Evolutionary conservation across 2,797 vertebrate species (phyloP).

Genomic region (Rhadinocentrus ornatus): DNA sequence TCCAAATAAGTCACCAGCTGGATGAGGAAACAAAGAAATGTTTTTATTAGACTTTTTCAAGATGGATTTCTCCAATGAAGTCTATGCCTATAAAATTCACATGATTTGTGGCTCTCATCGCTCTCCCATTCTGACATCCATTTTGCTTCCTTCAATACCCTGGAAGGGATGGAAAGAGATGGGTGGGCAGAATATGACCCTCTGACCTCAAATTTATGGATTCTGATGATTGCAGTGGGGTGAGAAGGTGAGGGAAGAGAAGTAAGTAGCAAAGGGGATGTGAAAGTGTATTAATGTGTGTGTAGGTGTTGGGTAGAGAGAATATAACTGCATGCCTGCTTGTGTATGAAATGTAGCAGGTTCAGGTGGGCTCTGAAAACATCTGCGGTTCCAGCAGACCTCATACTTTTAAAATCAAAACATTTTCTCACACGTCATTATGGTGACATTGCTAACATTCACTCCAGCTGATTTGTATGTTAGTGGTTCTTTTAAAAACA

Average conservation of each 20-base stretch:
- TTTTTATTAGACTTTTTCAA: conserved; percentile 32
- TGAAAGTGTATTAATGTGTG: conserved; percentile 1
- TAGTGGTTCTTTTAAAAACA: background rate
- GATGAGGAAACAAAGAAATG: conserved; percentile 12
- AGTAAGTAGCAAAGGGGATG: background rate
- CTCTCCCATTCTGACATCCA: conserved; percentile 10
- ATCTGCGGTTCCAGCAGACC: background rate
- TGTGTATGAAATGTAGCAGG: background rate
- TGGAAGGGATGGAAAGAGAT: conserved; percentile 7
- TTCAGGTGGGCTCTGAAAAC: background rate
- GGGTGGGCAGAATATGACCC: conserved; percentile 19
- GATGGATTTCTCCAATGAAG: conserved; percentile 38
- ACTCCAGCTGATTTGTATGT: background rate
- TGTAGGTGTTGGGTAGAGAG: conserved; percentile 1
- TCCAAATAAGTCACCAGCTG: conserved; percentile 31
- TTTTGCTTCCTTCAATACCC: conserved; percentile 2
- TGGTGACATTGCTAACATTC: background rate
- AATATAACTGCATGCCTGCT: background rate
- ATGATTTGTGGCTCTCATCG: conserved; percentile 21
- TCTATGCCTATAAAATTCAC: conserved; percentile 40
- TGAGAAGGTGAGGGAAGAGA: conserved; percentile 20
- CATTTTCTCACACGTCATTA: too few relatives aligned
- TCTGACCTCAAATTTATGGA: conserved; percentile 40
- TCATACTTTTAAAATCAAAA: too few relatives aligned
- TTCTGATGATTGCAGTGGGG: conserved; percentile 30